Evolutionary conservation across 53 echinoderm and acorn worm genomes (phyloP).

Genomic region (Astropecten irregularis): DNA sequence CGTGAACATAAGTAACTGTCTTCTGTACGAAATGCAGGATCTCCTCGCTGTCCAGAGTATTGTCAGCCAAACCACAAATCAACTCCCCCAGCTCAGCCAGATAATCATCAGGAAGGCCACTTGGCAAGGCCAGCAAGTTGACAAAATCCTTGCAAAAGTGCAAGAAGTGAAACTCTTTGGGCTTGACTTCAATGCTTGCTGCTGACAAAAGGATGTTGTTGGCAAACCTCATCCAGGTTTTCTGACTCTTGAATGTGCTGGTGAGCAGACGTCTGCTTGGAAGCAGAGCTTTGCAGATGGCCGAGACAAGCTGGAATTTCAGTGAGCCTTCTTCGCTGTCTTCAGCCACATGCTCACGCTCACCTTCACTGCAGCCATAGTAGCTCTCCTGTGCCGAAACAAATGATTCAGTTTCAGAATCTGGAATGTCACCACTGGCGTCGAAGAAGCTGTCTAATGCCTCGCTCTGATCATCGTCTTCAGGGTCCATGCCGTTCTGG

Average conservation of each 20-base stretch:
- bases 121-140: constrained; percentile 30
- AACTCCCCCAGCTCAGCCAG: constrained; percentile 30
- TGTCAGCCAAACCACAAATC: not conserved
- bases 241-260: not conserved
- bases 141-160: constrained; percentile 61
- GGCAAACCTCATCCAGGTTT: constrained; percentile 9
- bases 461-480: constrained; percentile 7
- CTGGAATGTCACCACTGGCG: constrained; percentile 7
- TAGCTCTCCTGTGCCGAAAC: constrained; percentile 14
- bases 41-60: constrained; percentile 13
- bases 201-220: constrained; percentile 34
- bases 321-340: not conserved
- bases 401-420: constrained; percentile 30
- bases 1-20: not conserved
- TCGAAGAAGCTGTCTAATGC: constrained; percentile 11
- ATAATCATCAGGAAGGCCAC: constrained; percentile 3
- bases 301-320: not conserved
- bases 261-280: constrained; percentile 9
- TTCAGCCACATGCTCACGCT: not conserved
- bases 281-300: constrained; percentile 15
- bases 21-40: constrained; percentile 16
- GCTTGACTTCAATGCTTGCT: constrained; percentile 10
- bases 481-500: not conserved
- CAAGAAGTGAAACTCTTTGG: constrained; percentile 34
- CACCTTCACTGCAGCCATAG: not conserved